Evolutionary conservation across 2,888 invertebrate species (phyloP).

Genomic region (Apodemia mormo): DNA sequence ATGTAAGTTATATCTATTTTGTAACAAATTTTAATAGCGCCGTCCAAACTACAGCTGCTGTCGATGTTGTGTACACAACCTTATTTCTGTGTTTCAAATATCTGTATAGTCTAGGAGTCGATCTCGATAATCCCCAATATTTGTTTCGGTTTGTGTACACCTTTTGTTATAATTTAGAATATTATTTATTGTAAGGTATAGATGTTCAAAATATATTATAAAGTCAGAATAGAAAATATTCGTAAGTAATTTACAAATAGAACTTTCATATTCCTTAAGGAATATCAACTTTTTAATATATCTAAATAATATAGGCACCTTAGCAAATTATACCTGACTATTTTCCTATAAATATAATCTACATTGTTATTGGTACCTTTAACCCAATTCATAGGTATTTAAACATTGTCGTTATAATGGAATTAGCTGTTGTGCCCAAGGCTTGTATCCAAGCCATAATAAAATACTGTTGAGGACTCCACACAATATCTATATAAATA

Average conservation of each 20-base stretch:
- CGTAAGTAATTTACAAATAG: constrained; percentile 2
- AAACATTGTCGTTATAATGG: not conserved
- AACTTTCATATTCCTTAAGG: not conserved
- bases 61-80: not conserved
- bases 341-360: constrained; percentile 16
- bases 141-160: constrained; percentile 14
- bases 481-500: not conserved
- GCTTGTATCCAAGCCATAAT: not conserved
- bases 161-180: constrained; percentile 20
- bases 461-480: not conserved
- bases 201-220: constrained; percentile 20
- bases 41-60: not conserved
- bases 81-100: not conserved
- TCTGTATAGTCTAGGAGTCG: not conserved
- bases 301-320: constrained; percentile 4
- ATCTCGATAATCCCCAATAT: constrained; percentile 9
- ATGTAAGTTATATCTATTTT: too few relatives aligned
- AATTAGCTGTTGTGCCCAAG: not conserved
- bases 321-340: constrained; percentile 6
- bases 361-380: constrained; percentile 3
- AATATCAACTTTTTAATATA: constrained; percentile 12
- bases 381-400: constrained; percentile 3
- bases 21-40: too few relatives aligned
- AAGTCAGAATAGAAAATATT: not conserved
- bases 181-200: constrained; percentile 23